Base-by-base conservation (phyloP, 2,113 vertebrate genomes). In the Poicephalus gulielmi region DNA sequence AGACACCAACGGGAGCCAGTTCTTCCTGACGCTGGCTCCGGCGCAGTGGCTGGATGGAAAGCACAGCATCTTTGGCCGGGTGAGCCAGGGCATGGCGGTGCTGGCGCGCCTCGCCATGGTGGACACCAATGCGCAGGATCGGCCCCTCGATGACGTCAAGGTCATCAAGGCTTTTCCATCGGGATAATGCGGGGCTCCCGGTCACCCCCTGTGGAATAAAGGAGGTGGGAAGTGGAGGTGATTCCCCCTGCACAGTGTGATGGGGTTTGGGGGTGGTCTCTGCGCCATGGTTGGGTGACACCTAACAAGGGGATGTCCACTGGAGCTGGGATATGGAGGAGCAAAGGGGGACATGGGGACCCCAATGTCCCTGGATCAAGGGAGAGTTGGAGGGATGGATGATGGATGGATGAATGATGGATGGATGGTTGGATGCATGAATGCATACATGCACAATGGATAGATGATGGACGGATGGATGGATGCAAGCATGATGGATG, bases 1-100 rank as follows among this genome's bases (percentile, higher is more conserved):
- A 0, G 99, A 99, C 93, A 99, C 99, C 85, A 99, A 99, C 2
- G 99, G 99, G 30, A 99, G 99, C 97, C 99, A 99, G 74, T 99
- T 99, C 95, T 99, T 99, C 86, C 94, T 99, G 93, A 98, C 98
- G 3, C 96, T 99, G 7, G 99, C 97, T 15, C 99, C 99, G 1
- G 99, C 99, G 13, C 99, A 99, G 97, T 99, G 99, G 99, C 97
- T 99, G 15, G 99, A 99, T 19, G 99, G 99, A 63, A 99, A 99
- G 52, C 99, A 99, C 97, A 99, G 94, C 88, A 99, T 99, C 92
- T 99, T 99, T 28, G 99, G 99, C 20, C 98, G 99, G 74, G 98
- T 99, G 27, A 98, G 62, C 90, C 99, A 99, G 88, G 99, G 99
- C 30, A 98, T 99, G 33, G 98, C 98, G 10, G 98, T 99, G 70